A percentile compares a stretch with the other conserved stretches of the same genome.
phyloP scores from a whole-genome alignment of 2,888 invertebrate species.

The Habrosyne pyritoides region DNA sequence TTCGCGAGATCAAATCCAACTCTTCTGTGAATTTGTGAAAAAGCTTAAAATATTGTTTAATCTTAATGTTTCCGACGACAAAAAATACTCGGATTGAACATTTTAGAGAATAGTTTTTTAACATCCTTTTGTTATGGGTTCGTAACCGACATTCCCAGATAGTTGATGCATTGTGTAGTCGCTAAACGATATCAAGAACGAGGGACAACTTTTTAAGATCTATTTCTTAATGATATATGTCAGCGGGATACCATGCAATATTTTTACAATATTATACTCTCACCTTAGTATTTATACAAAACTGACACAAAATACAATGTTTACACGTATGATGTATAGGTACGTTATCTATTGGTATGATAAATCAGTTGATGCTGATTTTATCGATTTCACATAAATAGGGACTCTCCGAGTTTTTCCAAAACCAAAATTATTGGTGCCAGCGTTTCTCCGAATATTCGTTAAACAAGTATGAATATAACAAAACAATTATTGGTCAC shows the following conservation, averaged over 20 bases:
- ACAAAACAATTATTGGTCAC: slow-evolving; percentile 9
- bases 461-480: neutral
- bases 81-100: slow-evolving; percentile 67
- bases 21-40: slow-evolving; percentile 69
- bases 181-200: slow-evolving; percentile 69
- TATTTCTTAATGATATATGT: slow-evolving; percentile 74
- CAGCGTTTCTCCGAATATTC: neutral
- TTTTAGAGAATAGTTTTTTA: slow-evolving; percentile 72
- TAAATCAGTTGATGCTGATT: slow-evolving; percentile 4
- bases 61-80: slow-evolving; percentile 66
- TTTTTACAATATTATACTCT: slow-evolving; percentile 73
- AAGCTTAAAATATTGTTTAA: slow-evolving; percentile 70
- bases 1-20: slow-evolving; percentile 77
- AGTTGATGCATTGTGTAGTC: slow-evolving; percentile 67
- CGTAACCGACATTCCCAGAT: slow-evolving; percentile 83
- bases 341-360: slow-evolving; percentile 28
- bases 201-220: slow-evolving; percentile 63
- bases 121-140: slow-evolving; percentile 71
- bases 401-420: neutral
- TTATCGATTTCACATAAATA: neutral
- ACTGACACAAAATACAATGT: slow-evolving; percentile 23
- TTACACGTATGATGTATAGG: slow-evolving; percentile 50
- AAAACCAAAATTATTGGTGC: neutral
- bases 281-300: slow-evolving; percentile 27
- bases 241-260: slow-evolving; percentile 75